Conservation (phyloP, 2,888 invertebrate species). For the Meteorus colon region DNA sequence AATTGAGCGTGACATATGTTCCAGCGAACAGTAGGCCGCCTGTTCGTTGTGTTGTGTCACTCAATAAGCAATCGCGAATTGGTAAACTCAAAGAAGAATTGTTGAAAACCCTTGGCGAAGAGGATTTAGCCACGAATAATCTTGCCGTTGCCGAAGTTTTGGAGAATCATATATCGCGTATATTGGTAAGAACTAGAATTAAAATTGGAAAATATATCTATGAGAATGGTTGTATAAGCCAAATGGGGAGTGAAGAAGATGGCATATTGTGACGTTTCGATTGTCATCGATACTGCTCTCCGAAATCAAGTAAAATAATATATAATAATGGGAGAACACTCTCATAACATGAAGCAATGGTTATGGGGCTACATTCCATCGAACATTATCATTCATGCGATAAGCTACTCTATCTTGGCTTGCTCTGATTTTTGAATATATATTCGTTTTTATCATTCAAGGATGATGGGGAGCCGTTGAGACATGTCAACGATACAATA, state of each 20-base stretch:
- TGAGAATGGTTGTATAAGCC: slow-evolving; percentile 4
- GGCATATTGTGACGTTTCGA: slow-evolving; percentile 60
- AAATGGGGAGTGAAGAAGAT: slow-evolving; percentile 69
- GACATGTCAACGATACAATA: slow-evolving; percentile 75
- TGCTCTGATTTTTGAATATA: slow-evolving; percentile 3
- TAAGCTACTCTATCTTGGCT: slow-evolving; percentile 8
- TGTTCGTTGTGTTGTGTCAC: slow-evolving; percentile 74
- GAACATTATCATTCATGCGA: slow-evolving; percentile 54
- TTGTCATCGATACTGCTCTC: slow-evolving; percentile 70
- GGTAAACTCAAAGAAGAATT: slow-evolving; percentile 75
- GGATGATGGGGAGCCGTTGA: slow-evolving; percentile 76
- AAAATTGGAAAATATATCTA: background rate
- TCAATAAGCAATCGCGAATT: slow-evolving; percentile 77
- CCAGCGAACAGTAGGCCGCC: slow-evolving; percentile 73
- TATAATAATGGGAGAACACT: slow-evolving; percentile 67
- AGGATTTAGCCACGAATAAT: slow-evolving; percentile 66
- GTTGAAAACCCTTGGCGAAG: slow-evolving; percentile 70
- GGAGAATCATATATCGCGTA: slow-evolving; percentile 77
- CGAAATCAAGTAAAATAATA: slow-evolving; percentile 57
- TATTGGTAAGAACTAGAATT: slow-evolving; percentile 73
- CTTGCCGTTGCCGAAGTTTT: slow-evolving; percentile 77
- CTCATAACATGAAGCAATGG: slow-evolving; percentile 63
- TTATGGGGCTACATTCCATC: slow-evolving; percentile 70
- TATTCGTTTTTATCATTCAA: slow-evolving; percentile 58
- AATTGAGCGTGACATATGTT: slow-evolving; percentile 76